Evolutionary conservation across 2,888 invertebrate species (phyloP), one percentile per base, ranked within the genome.

Genomic region (Pedicia rivosa): DNA sequence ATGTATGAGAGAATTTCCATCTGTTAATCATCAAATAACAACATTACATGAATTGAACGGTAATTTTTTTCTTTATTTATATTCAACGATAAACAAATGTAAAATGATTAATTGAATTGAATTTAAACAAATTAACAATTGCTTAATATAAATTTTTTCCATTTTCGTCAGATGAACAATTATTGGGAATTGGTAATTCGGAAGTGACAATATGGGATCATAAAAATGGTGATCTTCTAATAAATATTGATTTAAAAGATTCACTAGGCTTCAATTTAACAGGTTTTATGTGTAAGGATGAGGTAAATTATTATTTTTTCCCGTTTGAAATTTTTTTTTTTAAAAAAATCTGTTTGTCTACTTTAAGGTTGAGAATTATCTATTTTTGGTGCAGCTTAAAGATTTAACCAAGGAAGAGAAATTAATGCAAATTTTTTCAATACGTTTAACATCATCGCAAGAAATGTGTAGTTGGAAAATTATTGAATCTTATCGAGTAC

Each of bases 151-250:
- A n/a, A n/a, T n/a, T n/a, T n/a, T n/a, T n/a, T n/a, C n/a, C n/a
- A n/a, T n/a, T 22, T 8, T 5, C 2, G 10, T 4, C 2, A 47
- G 59, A 60, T 42, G 57, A 58, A 35, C 56, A 57, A 35, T 39
- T 59, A 9, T 50, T 59, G 39, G 59, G 59, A 3, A 58, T 59
- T 28, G 59, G 60, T 0, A 46, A 48, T 4, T 48, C 52, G 3
- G 54, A 55, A 15, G 42, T 60, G 9, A 55, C 60, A 2, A 51
- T 59, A 36, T 59, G 59, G 59, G 57, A 59, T 47, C 57, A 59
- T 46, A 56, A 53, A 33, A 60, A 56, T 31, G 59, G 60, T 4
- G 60, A 59, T 42, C 54, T 52, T 7, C 44, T 60, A 8, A 54
- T 55, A 50, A 56, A 57, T 41, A 58, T 57, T 42, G 59, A 59